Conservation (phyloP, 1,140 invertebrate species). For the Polypedilum pembai region DNA sequence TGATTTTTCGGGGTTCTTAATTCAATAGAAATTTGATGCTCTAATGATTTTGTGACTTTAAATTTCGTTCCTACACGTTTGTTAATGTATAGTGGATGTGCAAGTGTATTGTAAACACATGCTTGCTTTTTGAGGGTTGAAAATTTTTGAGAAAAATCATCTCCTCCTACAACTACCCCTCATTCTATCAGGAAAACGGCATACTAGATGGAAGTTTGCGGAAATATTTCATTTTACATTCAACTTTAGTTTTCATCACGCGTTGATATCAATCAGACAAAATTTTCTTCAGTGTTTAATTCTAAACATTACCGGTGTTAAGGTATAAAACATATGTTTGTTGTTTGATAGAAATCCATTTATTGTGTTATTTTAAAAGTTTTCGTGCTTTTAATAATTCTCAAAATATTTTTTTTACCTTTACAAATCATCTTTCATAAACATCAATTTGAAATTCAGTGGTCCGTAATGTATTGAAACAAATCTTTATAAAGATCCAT, state of each 20-base stretch:
- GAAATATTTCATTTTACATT: not conserved
- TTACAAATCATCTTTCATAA: too few relatives aligned
- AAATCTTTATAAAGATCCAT: too few relatives aligned
- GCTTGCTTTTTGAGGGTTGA: not conserved
- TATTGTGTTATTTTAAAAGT: too few relatives aligned
- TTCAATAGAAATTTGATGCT: slow-evolving; percentile 6
- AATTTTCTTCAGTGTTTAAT: too few relatives aligned
- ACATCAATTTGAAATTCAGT: too few relatives aligned
- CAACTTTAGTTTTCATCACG: slow-evolving; percentile 1
- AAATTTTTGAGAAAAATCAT: not conserved
- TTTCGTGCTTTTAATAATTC: too few relatives aligned
- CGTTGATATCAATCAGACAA: not conserved
- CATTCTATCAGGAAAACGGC: not conserved
- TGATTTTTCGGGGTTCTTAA: not conserved
- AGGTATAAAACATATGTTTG: too few relatives aligned
- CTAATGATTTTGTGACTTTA: not conserved
- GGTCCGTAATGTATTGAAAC: too few relatives aligned
- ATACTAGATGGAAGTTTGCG: too few relatives aligned
- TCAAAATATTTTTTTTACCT: too few relatives aligned
- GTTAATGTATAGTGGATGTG: not conserved
- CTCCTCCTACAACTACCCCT: not conserved
- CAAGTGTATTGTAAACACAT: not conserved
- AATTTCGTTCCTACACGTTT: not conserved
- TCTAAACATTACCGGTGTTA: too few relatives aligned
- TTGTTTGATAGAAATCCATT: too few relatives aligned